A percentile compares a stretch with the other conserved stretches of the same genome.
These are phyloP conservation scores for Hyposmocoma kahamanoa DNA, from an alignment of 1,140 invertebrate genomes.

Conservation along the genomic window DNA sequence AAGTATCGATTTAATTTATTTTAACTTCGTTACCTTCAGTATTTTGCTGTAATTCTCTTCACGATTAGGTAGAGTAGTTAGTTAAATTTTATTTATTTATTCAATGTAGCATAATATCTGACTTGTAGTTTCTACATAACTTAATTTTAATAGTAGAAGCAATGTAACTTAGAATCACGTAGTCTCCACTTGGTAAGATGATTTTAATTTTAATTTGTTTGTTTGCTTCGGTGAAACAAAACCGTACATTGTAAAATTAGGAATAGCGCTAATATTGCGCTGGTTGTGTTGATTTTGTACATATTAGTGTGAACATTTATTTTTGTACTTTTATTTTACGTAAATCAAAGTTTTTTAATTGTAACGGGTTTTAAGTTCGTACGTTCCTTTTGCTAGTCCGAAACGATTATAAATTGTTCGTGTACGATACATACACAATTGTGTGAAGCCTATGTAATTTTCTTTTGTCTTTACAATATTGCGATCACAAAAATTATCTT, in stretches of 20 bases:
- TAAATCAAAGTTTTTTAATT: conserved; percentile 16
- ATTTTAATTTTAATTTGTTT: conserved; percentile 3
- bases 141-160: conserved; percentile 46
- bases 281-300: conserved; percentile 26
- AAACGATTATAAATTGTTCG: conserved; percentile 8
- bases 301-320: conserved; percentile 24
- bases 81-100: conserved; percentile 68
- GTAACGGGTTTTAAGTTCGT: conserved; percentile 20
- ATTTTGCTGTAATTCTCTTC: conserved; percentile 59
- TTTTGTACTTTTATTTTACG: conserved; percentile 20
- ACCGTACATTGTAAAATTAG: conserved; percentile 15
- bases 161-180: conserved; percentile 32
- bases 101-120: conserved; percentile 49
- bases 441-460: too few relatives aligned
- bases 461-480: too few relatives aligned
- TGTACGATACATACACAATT: too few relatives aligned
- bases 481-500: too few relatives aligned
- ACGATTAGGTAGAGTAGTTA: conserved; percentile 57
- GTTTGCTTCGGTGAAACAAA: conserved; percentile 15
- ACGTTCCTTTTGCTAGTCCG: conserved; percentile 31
- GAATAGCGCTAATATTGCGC: conserved; percentile 5
- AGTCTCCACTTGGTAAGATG: conserved; percentile 31
- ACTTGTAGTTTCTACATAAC: conserved; percentile 39
- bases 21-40: conserved; percentile 51
- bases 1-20: too few relatives aligned